Conservation (phyloP, 64 coral and sea anemone species). For the Actinia equina region DNA sequence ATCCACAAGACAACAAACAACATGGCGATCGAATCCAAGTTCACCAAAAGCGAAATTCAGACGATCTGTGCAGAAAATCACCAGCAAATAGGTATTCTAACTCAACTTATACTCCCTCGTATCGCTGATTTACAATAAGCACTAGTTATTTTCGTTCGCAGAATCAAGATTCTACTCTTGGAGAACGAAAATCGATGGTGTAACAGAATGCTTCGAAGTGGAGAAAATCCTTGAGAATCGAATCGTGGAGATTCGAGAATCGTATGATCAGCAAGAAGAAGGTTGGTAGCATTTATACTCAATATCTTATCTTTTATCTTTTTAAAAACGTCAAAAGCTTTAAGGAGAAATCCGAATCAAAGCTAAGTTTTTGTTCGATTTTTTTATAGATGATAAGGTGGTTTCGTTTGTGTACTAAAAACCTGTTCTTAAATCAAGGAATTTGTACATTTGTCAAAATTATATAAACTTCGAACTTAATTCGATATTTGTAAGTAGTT, state of each 20-base stretch:
- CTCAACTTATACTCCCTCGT: background rate
- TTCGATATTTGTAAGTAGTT: background rate
- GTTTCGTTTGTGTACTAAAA: no score
- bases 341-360: no score
- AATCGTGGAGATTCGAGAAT: constrained; percentile 28
- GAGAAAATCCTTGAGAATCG: constrained; percentile 45
- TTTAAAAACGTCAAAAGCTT: background rate
- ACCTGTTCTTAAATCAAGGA: no score
- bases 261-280: constrained; percentile 8
- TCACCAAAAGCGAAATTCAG: background rate
- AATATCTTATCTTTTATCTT: background rate
- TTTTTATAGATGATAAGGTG: no score
- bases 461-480: no score
- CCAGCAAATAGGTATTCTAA: background rate
- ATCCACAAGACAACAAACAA: background rate
- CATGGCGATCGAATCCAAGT: constrained; percentile 19
- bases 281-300: background rate
- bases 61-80: background rate
- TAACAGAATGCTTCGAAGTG: background rate
- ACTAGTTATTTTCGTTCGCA: background rate
- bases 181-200: background rate
- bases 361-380: no score
- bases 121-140: background rate
- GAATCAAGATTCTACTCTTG: background rate
- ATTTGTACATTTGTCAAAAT: no score